phyloP scores from a whole-genome alignment of 2,113 vertebrate genomes.

The Cryptotis parvus region DNA sequence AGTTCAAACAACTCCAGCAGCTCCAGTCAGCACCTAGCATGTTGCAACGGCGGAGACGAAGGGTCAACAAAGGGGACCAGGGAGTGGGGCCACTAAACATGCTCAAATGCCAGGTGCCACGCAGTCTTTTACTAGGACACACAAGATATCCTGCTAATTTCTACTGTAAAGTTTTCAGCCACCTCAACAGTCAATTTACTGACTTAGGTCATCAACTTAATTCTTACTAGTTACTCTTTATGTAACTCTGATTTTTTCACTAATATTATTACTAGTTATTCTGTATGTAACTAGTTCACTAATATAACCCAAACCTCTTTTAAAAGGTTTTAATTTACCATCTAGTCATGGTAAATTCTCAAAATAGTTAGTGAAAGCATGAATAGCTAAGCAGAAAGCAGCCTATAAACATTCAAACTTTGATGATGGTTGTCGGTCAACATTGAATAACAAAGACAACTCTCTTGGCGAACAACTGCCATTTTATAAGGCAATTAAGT shows the following conservation, averaged over 20 bases:
- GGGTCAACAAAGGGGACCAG: not conserved
- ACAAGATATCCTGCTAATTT: not conserved
- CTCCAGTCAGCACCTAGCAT: not conserved
- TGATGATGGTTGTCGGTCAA: not conserved
- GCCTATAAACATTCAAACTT: slow-evolving; percentile 19
- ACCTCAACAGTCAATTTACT: not conserved
- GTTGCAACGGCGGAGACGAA: not conserved
- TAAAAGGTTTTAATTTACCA: too few species aligned
- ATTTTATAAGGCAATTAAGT: slow-evolving; percentile 3
- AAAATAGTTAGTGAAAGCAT: slow-evolving; percentile 39
- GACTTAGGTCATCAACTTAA: not conserved
- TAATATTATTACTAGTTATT: not conserved
- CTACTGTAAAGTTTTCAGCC: not conserved
- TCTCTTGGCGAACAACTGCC: not conserved
- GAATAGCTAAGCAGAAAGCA: not conserved
- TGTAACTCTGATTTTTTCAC: not conserved
- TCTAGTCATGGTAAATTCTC: not conserved
- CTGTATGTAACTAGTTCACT: too few species aligned
- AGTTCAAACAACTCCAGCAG: not conserved
- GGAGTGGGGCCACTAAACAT: not conserved
- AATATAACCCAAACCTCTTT: too few species aligned
- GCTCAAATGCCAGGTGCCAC: not conserved
- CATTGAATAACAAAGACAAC: not conserved
- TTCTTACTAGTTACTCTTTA: not conserved
- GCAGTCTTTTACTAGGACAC: not conserved